Conservation (phyloP, 1,140 invertebrate species). For the Cydia strobilella region DNA sequence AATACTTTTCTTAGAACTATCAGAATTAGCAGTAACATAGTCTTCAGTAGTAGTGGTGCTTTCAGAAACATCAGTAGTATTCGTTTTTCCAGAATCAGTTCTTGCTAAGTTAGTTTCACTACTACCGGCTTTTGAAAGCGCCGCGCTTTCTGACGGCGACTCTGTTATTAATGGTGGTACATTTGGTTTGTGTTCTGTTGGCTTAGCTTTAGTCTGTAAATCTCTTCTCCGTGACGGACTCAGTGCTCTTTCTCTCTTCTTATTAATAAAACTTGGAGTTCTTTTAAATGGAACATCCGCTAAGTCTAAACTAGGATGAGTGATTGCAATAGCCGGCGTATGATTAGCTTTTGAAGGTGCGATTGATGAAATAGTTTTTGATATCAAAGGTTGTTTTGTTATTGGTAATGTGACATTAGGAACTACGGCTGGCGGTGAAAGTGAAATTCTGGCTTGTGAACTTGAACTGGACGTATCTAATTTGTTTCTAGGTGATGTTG, state of each 20-base stretch:
- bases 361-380: slow-evolving; percentile 61
- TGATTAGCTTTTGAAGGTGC: slow-evolving; percentile 65
- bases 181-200: slow-evolving; percentile 73
- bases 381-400: slow-evolving; percentile 75
- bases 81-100: slow-evolving; percentile 87
- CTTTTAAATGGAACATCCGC: slow-evolving; percentile 73
- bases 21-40: slow-evolving; percentile 93
- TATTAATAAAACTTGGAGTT: slow-evolving; percentile 75
- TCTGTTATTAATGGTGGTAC: slow-evolving; percentile 66
- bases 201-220: slow-evolving; percentile 70
- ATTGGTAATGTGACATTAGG: slow-evolving; percentile 69
- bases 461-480: slow-evolving; percentile 69
- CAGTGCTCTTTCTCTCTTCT: slow-evolving; percentile 76
- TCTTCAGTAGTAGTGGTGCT: slow-evolving; percentile 92
- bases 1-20: slow-evolving; percentile 82
- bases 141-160: slow-evolving; percentile 59
- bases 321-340: slow-evolving; percentile 77
- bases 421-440: slow-evolving; percentile 72
- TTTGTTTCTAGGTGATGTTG: slow-evolving; percentile 77
- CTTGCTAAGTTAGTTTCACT: slow-evolving; percentile 78
- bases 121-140: slow-evolving; percentile 60
- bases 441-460: slow-evolving; percentile 60
- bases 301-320: slow-evolving; percentile 74
- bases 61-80: slow-evolving; percentile 89
- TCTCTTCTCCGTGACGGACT: slow-evolving; percentile 78